Evolutionary conservation across 1,140 invertebrate genomes (phyloP), one percentile per base, ranked within the genome.

Genomic region (Cecropterus lyciades): DNA sequence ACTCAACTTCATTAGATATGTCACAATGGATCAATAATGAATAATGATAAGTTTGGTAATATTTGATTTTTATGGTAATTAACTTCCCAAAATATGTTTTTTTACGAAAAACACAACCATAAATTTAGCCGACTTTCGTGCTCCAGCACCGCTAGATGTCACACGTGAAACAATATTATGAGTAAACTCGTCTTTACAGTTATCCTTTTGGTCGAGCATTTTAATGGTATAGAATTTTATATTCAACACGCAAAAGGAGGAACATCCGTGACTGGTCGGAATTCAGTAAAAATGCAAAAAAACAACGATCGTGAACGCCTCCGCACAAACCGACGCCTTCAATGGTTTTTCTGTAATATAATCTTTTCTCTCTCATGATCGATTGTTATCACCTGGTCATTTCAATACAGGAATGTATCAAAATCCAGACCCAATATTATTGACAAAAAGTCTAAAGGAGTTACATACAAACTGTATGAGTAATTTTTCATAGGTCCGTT

Each of bases 171-270:
- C 69, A 75, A 75, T 77, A 75, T 70, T 72, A 78, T 76, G 69
- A 73, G 73, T 71, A 74, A 75, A 78, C 75, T 79, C 48, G 78
- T 73, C 72, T 82, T 74, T 82, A 87, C 83, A 80, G 82, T 87
- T 85, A 87, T 72, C 27, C 63, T 75, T 76, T 77, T 72, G 73
- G 75, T 65, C 56, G 60, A 73, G 60, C 63, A 66, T 82, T 79
- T 79, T 79, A 80, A 79, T 78, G 60, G 69, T 69, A 72, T 69
- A 72, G 53, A 52, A 72, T 80, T 72, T 81, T 79, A 75, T 81
- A 84, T 87, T 80, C 77, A 73, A 67, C 55, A 37, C 73, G 72
- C 70, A 63, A 57, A 66, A 30, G 30, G 24, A 45, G 67, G 63
- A 69, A 59, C 56, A 72, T 76, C 73, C 52, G 64, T 49, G 55